Evolutionary conservation across 2,888 invertebrate species (phyloP), one percentile per base, ranked within the genome.

Genomic region (Hypena proboscidalis): DNA sequence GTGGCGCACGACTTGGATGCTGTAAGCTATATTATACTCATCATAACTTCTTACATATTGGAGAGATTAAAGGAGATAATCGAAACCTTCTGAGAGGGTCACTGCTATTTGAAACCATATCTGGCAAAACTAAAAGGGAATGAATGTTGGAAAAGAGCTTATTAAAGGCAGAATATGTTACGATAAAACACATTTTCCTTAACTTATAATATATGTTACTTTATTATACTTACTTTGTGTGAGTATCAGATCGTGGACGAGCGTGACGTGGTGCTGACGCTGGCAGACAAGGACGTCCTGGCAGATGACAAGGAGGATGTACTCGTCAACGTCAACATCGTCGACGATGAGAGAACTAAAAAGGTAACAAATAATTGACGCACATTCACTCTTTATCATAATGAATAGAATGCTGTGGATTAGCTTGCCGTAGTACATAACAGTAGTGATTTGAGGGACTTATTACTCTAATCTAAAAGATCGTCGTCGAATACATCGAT

Each of bases 271-370:
- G 95, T 99, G 65, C 92, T 99, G 57, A 99, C 99, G 0, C 91
- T 99, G 35, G 97, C 98, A 75, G 99, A 99, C 90, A 94, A 96
- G 81, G 96, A 94, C 29, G 95, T 99, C 25, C 89, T 99, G 42
- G 97, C 97, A 46, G 96, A 97, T 5, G 94, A 94, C 15, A 93
- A 92, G 2, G 96, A 94, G 44, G 99, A 99, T 78, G 95, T 97
- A 10, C 92, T 99, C 34, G 94, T 99, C 44, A 99, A 98, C 80
- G 96, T 97, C 2, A 98, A 97, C 83, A 93, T 97, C 83, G 77
- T 96, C 1, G 97, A 97, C 73, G 94, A 96, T 67, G 97, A 97
- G 78, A 92, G 94, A 32, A 96, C 95, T 73, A 95, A 95, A 67
- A 96, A 95, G 92, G 94, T 94, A 75, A 26, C 10, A 6, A 11